Percentiles rank a stretch among this genome's conserved stretches.
These are phyloP conservation scores for Xiphophorus couchianus DNA, from an alignment of 2,113 vertebrate species.

Conservation along the genomic window DNA sequence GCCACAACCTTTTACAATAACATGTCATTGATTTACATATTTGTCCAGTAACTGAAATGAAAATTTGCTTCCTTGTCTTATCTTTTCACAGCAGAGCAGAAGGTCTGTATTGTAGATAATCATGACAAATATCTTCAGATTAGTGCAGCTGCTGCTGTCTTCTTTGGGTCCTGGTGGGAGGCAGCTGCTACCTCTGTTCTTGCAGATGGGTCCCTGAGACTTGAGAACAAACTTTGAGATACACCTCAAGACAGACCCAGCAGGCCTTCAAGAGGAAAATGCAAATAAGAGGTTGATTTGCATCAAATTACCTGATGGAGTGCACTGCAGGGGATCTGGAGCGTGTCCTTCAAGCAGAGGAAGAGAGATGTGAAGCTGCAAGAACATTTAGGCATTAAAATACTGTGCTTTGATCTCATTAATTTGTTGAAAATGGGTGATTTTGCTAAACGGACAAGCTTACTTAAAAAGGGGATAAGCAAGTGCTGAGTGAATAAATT, in stretches of 20 bases:
- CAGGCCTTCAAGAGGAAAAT: constrained; percentile 2
- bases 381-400: neutral
- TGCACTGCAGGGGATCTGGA: neutral
- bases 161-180: constrained; percentile 32
- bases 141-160: constrained; percentile 9
- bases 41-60: no score
- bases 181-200: constrained; percentile 32
- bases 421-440: neutral
- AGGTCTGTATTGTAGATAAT: constrained; percentile 10
- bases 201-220: constrained; percentile 36
- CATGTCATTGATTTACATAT: no score
- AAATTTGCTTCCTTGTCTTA: neutral
- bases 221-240: constrained; percentile 4
- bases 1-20: no score
- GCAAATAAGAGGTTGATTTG: neutral
- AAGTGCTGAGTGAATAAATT: neutral
- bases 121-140: constrained; percentile 30
- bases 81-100: neutral
- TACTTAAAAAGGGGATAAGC: neutral
- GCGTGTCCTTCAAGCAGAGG: neutral
- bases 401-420: neutral
- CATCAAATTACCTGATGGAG: constrained; percentile 14
- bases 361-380: neutral
- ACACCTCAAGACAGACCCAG: constrained; percentile 3
- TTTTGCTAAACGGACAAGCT: constrained; percentile 10